phyloP scores from a whole-genome alignment of 2,888 invertebrate species.

The Hirtodrosophila cameraria region DNA sequence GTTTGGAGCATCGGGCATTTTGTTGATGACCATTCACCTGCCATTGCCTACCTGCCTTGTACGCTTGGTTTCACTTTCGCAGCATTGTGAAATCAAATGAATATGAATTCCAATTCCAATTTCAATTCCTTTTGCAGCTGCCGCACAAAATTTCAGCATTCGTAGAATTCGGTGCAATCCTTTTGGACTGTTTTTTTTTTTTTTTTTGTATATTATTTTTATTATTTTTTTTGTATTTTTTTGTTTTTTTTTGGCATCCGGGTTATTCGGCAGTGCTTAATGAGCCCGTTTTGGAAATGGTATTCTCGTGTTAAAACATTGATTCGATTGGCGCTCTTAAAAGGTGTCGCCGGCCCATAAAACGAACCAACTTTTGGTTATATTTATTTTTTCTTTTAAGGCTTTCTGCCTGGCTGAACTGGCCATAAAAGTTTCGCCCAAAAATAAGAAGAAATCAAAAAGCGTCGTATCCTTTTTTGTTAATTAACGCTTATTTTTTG shows the following conservation, averaged over 20 bases:
- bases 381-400: constrained; percentile 16
- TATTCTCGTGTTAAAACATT: constrained; percentile 79
- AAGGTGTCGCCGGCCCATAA: constrained; percentile 74
- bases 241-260: constrained; percentile 27
- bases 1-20: constrained; percentile 38
- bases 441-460: constrained; percentile 71
- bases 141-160: constrained; percentile 47
- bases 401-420: constrained; percentile 17
- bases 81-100: constrained; percentile 77
- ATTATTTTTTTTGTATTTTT: constrained; percentile 2
- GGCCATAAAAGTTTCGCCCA: constrained; percentile 65
- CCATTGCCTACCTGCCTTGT: constrained; percentile 7
- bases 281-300: constrained; percentile 76
- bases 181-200: constrained; percentile 26
- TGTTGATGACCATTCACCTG: constrained; percentile 27
- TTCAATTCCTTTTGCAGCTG: constrained; percentile 64
- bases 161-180: constrained; percentile 67
- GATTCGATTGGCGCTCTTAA: constrained; percentile 80
- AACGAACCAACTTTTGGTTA: constrained; percentile 36
- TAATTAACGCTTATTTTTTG: constrained; percentile 61
- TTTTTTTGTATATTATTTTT: constrained; percentile 3
- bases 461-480: constrained; percentile 68
- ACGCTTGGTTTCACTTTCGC: constrained; percentile 70
- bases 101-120: constrained; percentile 69
- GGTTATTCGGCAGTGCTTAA: constrained; percentile 66